Conservation (phyloP, 2,113 vertebrate species). For the Sebastes schlegelii region DNA sequence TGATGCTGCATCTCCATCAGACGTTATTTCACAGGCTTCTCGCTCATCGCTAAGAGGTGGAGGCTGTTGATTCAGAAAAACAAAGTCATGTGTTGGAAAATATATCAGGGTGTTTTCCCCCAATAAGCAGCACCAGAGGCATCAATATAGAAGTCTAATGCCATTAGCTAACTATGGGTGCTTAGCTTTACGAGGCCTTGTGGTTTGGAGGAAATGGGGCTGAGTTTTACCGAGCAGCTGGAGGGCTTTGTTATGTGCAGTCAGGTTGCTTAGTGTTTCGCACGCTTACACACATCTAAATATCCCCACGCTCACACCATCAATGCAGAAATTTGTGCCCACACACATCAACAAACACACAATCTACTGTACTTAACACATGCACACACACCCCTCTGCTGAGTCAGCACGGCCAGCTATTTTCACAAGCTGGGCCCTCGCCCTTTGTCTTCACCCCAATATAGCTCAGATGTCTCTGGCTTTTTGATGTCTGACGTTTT, state of each 20-base stretch:
- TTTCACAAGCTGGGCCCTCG: constrained; percentile 75
- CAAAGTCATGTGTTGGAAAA: constrained; percentile 73
- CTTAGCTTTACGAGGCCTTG: constrained; percentile 76
- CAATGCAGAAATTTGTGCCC: constrained; percentile 34
- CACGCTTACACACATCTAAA: constrained; percentile 52
- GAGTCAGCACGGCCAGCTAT: constrained; percentile 74
- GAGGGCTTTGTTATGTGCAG: constrained; percentile 69
- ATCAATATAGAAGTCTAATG: constrained; percentile 53
- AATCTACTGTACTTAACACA: not conserved
- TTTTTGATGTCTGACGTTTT: constrained; percentile 68
- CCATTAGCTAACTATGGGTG: constrained; percentile 65
- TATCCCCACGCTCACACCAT: constrained; percentile 33
- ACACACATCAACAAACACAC: constrained; percentile 21
- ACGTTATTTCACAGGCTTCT: constrained; percentile 53
- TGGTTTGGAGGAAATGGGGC: constrained; percentile 76
- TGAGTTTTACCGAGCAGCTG: constrained; percentile 74
- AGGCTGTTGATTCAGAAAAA: constrained; percentile 68
- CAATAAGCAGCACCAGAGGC: constrained; percentile 61
- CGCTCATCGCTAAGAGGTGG: constrained; percentile 42
- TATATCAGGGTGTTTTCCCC: constrained; percentile 72
- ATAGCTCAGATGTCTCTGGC: constrained; percentile 52
- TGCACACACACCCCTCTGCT: constrained; percentile 42
- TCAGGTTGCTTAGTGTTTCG: constrained; percentile 67
- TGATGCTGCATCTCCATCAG: constrained; percentile 45
- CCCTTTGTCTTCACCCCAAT: constrained; percentile 63